These are phyloP conservation scores for Epinephelus moara DNA, from an alignment of 2,113 vertebrate genomes.

Conservation along the genomic window DNA sequence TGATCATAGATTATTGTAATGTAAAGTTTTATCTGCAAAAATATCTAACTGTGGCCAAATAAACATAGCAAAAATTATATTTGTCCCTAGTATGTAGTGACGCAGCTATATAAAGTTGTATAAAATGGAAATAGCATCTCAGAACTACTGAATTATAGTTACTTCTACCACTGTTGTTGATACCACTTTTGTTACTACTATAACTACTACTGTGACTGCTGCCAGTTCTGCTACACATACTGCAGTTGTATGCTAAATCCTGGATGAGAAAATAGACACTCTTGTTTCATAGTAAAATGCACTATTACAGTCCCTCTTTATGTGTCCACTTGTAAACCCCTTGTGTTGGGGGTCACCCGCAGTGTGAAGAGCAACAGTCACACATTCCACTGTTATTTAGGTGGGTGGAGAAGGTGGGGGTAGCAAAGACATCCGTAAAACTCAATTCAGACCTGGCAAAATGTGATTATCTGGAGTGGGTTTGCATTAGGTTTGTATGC, in stretches of 20 bases:
- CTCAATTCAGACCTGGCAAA: constrained; percentile 82
- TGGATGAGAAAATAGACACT: constrained; percentile 39
- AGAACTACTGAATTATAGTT: background rate
- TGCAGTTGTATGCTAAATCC: constrained; percentile 18
- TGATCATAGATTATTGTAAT: background rate
- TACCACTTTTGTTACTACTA: background rate
- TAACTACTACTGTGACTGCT: background rate
- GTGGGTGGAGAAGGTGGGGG: constrained; percentile 66
- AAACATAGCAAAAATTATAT: background rate
- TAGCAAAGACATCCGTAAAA: constrained; percentile 72
- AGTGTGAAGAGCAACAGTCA: no score
- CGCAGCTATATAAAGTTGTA: background rate
- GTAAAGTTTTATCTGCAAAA: background rate
- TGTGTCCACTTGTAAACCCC: constrained; percentile 71
- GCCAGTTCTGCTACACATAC: constrained; percentile 1
- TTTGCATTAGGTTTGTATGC: constrained; percentile 87
- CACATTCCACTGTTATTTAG: constrained; percentile 60
- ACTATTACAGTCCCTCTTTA: constrained; percentile 60
- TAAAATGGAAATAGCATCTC: background rate
- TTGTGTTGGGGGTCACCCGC: constrained; percentile 48
- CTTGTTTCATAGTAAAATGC: constrained; percentile 58
- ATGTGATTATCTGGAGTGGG: constrained; percentile 87
- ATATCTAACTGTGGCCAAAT: background rate
- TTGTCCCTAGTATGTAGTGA: background rate
- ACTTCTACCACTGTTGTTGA: background rate